Conservation (phyloP, 2,113 vertebrate species). For the Gasterosteus aculeatus region DNA sequence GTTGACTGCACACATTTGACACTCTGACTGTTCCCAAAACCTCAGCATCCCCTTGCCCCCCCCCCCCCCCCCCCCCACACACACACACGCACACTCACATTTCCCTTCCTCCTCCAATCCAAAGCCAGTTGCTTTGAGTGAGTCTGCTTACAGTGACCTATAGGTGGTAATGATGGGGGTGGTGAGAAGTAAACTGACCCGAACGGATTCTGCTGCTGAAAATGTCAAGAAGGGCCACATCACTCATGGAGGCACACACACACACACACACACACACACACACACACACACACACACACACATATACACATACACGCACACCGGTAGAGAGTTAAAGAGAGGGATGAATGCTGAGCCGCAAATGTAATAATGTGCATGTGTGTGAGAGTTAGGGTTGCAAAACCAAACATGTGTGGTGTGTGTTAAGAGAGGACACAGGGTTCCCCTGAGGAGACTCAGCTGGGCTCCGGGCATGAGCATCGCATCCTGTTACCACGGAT, state of each 20-base stretch:
- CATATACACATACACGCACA: slow-evolving; percentile 6
- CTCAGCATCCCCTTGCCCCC: slow-evolving; percentile 46
- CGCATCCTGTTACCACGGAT: slow-evolving; percentile 82
- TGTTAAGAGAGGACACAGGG: slow-evolving; percentile 65
- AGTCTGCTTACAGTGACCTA: slow-evolving; percentile 72
- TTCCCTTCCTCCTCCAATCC: slow-evolving; percentile 18
- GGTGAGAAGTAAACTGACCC: slow-evolving; percentile 73
- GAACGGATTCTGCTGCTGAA: slow-evolving; percentile 68
- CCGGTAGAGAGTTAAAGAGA: slow-evolving; percentile 26
- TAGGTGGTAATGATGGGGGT: slow-evolving; percentile 66
- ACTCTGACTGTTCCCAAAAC: slow-evolving; percentile 54
- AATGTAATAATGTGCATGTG: slow-evolving; percentile 41
- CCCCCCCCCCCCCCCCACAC: slow-evolving; percentile 14
- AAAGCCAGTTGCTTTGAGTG: slow-evolving; percentile 51
- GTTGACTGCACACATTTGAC: slow-evolving; percentile 70
- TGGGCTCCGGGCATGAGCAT: slow-evolving; percentile 78
- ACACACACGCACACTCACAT: neutral
- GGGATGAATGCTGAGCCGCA: slow-evolving; percentile 18
- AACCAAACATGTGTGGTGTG: slow-evolving; percentile 54
- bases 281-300: slow-evolving; percentile 18
- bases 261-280: slow-evolving; percentile 8
- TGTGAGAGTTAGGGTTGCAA: slow-evolving; percentile 12
- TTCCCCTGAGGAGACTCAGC: slow-evolving; percentile 81
- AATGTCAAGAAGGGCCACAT: slow-evolving; percentile 74
- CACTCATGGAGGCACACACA: slow-evolving; percentile 53